Evolutionary conservation across 2,888 invertebrate genomes (phyloP).

Genomic region (Zootermopsis nevadensis): DNA sequence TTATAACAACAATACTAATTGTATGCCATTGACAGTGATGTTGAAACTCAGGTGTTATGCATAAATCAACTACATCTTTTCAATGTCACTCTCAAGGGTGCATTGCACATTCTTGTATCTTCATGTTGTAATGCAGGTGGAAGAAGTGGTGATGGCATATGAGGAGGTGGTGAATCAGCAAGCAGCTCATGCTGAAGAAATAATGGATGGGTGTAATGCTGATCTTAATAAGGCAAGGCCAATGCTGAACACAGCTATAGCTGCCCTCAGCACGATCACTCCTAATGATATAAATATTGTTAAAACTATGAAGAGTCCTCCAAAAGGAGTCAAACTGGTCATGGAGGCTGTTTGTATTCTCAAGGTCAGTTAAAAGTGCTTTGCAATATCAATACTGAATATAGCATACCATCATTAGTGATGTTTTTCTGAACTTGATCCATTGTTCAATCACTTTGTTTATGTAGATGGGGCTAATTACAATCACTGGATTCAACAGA

Average conservation of each 20-base stretch:
- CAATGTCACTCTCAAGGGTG: too few relatives aligned
- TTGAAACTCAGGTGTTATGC: too few relatives aligned
- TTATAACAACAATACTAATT: too few relatives aligned
- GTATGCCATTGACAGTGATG: too few relatives aligned
- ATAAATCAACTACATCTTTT: too few relatives aligned
- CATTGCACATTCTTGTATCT: too few relatives aligned
- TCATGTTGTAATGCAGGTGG: conserved; percentile 64
- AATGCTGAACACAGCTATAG: conserved; percentile 85
- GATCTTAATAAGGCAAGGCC: conserved; percentile 93
- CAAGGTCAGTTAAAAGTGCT: conserved; percentile 71
- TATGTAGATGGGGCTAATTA: too few relatives aligned
- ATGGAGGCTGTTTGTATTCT: conserved; percentile 97
- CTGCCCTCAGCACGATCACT: conserved; percentile 90
- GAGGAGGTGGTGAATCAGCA: conserved; percentile 78
- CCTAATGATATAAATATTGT: conserved; percentile 91
- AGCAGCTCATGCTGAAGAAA: conserved; percentile 75
- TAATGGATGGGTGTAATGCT: conserved; percentile 93
- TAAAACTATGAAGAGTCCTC: conserved; percentile 97
- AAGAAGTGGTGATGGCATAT: conserved; percentile 82
- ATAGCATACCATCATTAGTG: too few relatives aligned
- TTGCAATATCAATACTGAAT: too few relatives aligned
- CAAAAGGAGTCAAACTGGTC: conserved; percentile 86
- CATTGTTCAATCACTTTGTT: too few relatives aligned
- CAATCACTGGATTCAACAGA: too few relatives aligned
- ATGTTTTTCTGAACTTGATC: too few relatives aligned